A percentile compares a stretch with the other conserved stretches of the same genome.
Conservation (phyloP, 2,797 vertebrate genomes). For the Betta splendens region DNA sequence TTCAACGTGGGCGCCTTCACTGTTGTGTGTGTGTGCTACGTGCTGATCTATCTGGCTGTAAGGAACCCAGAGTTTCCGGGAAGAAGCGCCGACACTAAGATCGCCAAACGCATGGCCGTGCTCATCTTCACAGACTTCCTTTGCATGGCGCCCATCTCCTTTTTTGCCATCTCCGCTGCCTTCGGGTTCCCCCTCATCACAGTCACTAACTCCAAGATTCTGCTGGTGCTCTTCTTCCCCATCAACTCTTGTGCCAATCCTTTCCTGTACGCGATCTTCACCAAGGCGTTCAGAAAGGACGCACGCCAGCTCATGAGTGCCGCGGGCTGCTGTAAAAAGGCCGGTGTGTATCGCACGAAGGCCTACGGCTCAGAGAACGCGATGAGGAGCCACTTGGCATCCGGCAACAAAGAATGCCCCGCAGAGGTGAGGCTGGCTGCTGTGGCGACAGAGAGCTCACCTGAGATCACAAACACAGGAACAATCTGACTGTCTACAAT, state of each 20-base stretch:
- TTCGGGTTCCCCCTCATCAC: conserved; percentile 93
- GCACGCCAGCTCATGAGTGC: conserved; percentile 84
- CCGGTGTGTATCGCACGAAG: conserved; percentile 81
- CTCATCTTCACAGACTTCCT: conserved; percentile 91
- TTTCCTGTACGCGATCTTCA: conserved; percentile 90
- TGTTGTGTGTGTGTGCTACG: conserved; percentile 86
- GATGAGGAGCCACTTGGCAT: conserved; percentile 63
- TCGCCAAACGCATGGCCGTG: conserved; percentile 90
- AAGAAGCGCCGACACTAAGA: conserved; percentile 85
- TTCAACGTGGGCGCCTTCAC: conserved; percentile 86
- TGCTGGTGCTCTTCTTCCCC: conserved; percentile 90
- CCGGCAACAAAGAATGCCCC: conserved; percentile 59
- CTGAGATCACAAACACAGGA: conserved; percentile 6
- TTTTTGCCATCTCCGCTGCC: conserved; percentile 91
- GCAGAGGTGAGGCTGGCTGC: conserved; percentile 61
- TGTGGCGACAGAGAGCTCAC: conserved; percentile 38
- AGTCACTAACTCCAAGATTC: conserved; percentile 90
- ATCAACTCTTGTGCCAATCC: conserved; percentile 93
- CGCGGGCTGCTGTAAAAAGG: conserved; percentile 84
- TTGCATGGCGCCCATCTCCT: conserved; percentile 93
- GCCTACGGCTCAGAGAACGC: conserved; percentile 75
- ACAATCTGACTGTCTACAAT: not conserved
- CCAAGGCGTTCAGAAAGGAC: conserved; percentile 88
- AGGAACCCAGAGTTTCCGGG: conserved; percentile 84
- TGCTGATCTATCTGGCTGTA: conserved; percentile 87